Evolutionary conservation across 1,140 invertebrate species (phyloP).

Genomic region (Drosophila nasuta): DNA sequence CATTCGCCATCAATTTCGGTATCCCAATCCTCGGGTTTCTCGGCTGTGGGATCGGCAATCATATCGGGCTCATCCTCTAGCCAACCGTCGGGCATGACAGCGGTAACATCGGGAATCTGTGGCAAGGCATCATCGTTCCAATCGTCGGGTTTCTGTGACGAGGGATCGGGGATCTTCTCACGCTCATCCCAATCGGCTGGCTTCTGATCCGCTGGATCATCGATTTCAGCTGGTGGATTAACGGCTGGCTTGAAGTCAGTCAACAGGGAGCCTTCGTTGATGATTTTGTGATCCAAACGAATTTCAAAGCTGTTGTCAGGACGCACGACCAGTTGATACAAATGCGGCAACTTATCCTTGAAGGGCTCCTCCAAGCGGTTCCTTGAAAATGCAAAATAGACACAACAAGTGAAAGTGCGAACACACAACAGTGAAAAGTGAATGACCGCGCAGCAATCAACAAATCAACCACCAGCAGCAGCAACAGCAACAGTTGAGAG

Average conservation of each 20-base stretch:
- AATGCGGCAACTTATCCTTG: constrained; percentile 97
- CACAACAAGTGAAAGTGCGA: constrained; percentile 31
- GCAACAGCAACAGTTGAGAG: constrained; percentile 27
- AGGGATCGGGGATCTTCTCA: constrained; percentile 97
- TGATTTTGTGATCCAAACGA: constrained; percentile 90
- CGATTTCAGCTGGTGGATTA: constrained; percentile 97
- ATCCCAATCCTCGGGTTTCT: constrained; percentile 98
- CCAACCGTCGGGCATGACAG: constrained; percentile 96
- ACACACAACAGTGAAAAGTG: background rate
- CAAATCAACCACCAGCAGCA: constrained; percentile 15
- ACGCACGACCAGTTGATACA: constrained; percentile 95
- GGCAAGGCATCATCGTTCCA: constrained; percentile 97
- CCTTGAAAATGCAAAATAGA: constrained; percentile 60
- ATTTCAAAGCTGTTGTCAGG: constrained; percentile 95
- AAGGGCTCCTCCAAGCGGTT: constrained; percentile 95
- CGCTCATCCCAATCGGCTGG: constrained; percentile 98
- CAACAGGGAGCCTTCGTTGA: constrained; percentile 94
- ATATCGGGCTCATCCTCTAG: constrained; percentile 95
- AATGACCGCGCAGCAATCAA: constrained; percentile 26
- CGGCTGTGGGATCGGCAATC: constrained; percentile 94
- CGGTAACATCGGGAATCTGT: constrained; percentile 94
- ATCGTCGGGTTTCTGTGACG: constrained; percentile 95
- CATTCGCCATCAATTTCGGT: constrained; percentile 99
- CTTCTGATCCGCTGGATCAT: constrained; percentile 95
- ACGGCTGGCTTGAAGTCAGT: constrained; percentile 97